A percentile compares a stretch with the other conserved stretches of the same genome.
Evolutionary conservation across 1,140 invertebrate genomes (phyloP).

Genomic region (Tribolium madens): DNA sequence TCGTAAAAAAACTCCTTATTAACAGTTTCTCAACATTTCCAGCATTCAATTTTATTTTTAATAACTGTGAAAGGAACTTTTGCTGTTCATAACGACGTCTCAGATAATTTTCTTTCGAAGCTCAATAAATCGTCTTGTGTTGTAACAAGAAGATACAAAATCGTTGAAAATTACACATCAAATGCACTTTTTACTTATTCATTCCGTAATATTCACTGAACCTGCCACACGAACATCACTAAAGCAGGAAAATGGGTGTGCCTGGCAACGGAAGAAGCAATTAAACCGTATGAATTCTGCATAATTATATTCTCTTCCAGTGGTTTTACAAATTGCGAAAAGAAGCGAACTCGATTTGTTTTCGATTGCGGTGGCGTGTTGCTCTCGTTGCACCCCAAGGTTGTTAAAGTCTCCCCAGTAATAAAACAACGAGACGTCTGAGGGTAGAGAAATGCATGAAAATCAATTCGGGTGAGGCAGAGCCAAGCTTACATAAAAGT

Average conservation of each 20-base stretch:
- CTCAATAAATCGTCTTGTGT: neutral
- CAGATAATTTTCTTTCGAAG: neutral
- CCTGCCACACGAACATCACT: neutral
- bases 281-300: constrained; percentile 8
- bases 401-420: constrained; percentile 25
- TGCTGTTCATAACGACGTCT: neutral
- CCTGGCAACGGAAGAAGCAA: constrained; percentile 24
- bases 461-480: constrained; percentile 8
- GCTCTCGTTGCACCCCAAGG: constrained; percentile 3
- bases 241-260: constrained; percentile 30
- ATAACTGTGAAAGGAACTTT: neutral
- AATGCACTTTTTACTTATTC: neutral
- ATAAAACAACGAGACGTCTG: constrained; percentile 19
- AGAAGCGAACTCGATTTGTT: constrained; percentile 17
- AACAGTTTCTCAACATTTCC: neutral
- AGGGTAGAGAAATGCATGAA: constrained; percentile 17
- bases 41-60: neutral
- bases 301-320: constrained; percentile 11
- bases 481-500: neutral
- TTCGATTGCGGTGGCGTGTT: constrained; percentile 24
- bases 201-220: constrained; percentile 1
- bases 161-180: neutral
- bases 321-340: constrained; percentile 7
- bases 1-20: neutral
- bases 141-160: neutral